Percentiles rank a stretch among this genome's conserved stretches.
These are phyloP conservation scores for Diaperis boleti DNA, from an alignment of 2,888 invertebrate genomes.

Conservation along the genomic window DNA sequence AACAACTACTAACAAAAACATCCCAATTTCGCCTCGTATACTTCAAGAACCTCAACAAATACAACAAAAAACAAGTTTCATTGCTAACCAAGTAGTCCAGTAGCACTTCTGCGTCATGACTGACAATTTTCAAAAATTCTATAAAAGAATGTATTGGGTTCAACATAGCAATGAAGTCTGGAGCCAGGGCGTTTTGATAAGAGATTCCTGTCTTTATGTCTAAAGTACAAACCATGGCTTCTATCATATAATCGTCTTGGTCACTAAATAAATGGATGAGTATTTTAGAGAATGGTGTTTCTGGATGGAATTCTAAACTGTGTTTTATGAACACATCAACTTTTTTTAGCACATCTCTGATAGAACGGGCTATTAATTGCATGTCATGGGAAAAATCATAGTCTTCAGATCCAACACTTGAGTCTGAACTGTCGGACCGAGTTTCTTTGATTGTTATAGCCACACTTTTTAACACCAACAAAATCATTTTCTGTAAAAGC, in stretches of 20 bases:
- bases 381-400: slow-evolving; percentile 91
- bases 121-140: slow-evolving; percentile 86
- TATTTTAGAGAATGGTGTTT: slow-evolving; percentile 89
- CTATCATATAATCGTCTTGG: slow-evolving; percentile 91
- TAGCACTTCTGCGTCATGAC: slow-evolving; percentile 83
- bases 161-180: slow-evolving; percentile 83
- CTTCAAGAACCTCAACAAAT: slow-evolving; percentile 85
- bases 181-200: slow-evolving; percentile 83
- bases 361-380: slow-evolving; percentile 88
- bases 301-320: slow-evolving; percentile 86
- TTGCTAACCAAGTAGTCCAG: slow-evolving; percentile 90
- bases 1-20: slow-evolving; percentile 84
- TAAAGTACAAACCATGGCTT: slow-evolving; percentile 91
- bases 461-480: slow-evolving; percentile 89
- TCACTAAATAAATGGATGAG: slow-evolving; percentile 89
- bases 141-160: slow-evolving; percentile 90
- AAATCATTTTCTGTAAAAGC: slow-evolving; percentile 85
- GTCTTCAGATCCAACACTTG: slow-evolving; percentile 86
- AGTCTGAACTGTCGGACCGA: slow-evolving; percentile 84
- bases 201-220: slow-evolving; percentile 90
- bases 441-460: slow-evolving; percentile 93
- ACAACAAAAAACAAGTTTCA: slow-evolving; percentile 90
- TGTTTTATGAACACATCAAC: slow-evolving; percentile 86
- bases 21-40: slow-evolving; percentile 87
- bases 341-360: slow-evolving; percentile 84